Evolutionary conservation across 2,888 invertebrate species (phyloP), one percentile per base, ranked within the genome.

Genomic region (Dolomedes plantarius): DNA sequence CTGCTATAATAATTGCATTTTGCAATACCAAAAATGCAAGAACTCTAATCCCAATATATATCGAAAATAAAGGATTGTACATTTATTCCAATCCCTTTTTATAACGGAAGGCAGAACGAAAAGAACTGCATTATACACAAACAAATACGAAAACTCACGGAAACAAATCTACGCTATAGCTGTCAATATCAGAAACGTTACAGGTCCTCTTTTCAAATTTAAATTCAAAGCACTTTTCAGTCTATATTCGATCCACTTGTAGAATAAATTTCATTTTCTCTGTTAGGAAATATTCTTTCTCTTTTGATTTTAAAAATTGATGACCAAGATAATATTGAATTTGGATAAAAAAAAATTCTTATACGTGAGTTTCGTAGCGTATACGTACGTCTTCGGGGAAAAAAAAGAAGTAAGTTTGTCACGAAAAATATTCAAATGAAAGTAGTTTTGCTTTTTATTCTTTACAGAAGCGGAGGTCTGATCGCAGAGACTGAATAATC

Each of bases 181-280:
- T 56, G 56, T 56, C 56, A 56, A 56, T 56, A 56, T 5, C 56
- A 56, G 56, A 56, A 56, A 23, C 23, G 56, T 56, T 56, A 56
- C 56, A 23, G 56, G 23, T 19, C 56, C 56, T 23, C 56, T 23
- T 56, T 23, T 11, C 56, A 23, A 56, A 56, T 56, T 56, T 56
- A 56, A 56, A 56, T 56, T 56, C 56, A 19, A 23, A 23, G 56
- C 56, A 56, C 56, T 56, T 56, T 11, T 23, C 56, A 5, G 56
- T 23, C 56, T 23, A 23, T 56, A 56, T 56, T 56, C 23, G 56
- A 56, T 56, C 56, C 19, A 56, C 56, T 23, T 56, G 56, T 56
- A 56, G 56, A 56, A 23, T 56, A 56, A 56, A 56, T 56, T 56
- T 56, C 56, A 56, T 56, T 23, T 56, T 23, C 56, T 56, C 56